A percentile compares a stretch with the other conserved stretches of the same genome.
Evolutionary conservation across 1,140 invertebrate species (phyloP).

Genomic region (Amphibalanus amphitrite): DNA sequence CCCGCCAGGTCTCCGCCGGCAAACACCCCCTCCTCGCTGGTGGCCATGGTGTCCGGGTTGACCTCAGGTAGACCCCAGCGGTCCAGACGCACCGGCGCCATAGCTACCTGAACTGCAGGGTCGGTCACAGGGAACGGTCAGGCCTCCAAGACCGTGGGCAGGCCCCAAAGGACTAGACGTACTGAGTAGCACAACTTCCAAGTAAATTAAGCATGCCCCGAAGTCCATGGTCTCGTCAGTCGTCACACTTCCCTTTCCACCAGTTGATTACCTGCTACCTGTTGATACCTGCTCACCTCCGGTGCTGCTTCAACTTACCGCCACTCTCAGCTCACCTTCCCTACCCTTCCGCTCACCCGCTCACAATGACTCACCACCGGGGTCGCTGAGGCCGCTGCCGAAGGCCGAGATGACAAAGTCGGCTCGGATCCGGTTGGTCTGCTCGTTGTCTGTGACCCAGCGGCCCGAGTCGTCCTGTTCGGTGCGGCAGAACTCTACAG

Average conservation of each 20-base stretch:
- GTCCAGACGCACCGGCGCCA: slow-evolving; percentile 61
- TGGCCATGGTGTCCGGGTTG: slow-evolving; percentile 54
- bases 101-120: slow-evolving; percentile 54
- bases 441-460: slow-evolving; percentile 66
- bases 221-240: no score
- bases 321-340: no score
- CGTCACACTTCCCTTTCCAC: no score
- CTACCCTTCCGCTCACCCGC: no score
- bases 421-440: slow-evolving; percentile 59
- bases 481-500: slow-evolving; percentile 38
- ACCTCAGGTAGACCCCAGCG: slow-evolving; percentile 58
- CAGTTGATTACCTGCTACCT: no score
- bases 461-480: slow-evolving; percentile 44
- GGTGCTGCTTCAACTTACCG: no score
- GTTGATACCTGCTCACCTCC: no score
- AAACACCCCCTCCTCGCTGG: slow-evolving; percentile 60
- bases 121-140: no score
- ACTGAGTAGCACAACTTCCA: no score
- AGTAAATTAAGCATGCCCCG: no score
- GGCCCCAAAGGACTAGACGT: no score
- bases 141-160: no score
- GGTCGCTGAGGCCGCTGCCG: slow-evolving; percentile 66
- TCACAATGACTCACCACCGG: slow-evolving; percentile 45
- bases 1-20: slow-evolving; percentile 88
- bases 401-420: slow-evolving; percentile 93